Conservation (phyloP, 53 echinoderm and acorn worm genomes). For the Hippasteria phrygiana region DNA sequence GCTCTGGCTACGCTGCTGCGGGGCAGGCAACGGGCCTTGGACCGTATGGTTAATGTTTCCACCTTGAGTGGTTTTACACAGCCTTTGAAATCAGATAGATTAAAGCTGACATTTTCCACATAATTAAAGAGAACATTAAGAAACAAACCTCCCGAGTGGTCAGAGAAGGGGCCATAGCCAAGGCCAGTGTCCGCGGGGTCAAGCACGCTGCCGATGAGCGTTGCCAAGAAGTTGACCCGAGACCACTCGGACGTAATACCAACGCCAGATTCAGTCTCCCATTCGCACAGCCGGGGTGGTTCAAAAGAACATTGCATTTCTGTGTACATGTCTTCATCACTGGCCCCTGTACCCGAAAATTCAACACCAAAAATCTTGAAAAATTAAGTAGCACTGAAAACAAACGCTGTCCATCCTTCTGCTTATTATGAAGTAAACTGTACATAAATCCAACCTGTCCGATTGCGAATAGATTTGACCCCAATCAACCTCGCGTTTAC, state of each 20-base stretch:
- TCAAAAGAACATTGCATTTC: constrained; percentile 28
- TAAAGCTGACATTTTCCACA: too few species aligned
- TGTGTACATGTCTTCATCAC: not conserved
- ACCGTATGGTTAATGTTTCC: too few species aligned
- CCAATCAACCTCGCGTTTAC: too few species aligned
- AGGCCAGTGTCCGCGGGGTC: not conserved
- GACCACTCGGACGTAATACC: not conserved
- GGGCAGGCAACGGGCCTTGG: too few species aligned
- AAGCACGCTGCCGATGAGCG: constrained; percentile 2
- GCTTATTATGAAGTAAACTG: not conserved
- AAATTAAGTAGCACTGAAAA: not conserved
- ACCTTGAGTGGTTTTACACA: not conserved
- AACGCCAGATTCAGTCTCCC: not conserved
- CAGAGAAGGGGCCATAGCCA: constrained; percentile 34
- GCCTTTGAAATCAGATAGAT: not conserved
- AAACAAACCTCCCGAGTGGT: constrained; percentile 45
- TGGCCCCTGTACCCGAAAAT: not conserved
- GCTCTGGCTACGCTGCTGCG: too few species aligned
- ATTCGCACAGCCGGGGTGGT: constrained; percentile 7
- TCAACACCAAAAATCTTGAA: not conserved
- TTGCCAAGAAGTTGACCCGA: not conserved
- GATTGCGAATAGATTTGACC: too few species aligned
- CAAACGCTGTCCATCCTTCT: not conserved
- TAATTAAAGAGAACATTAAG: not conserved
- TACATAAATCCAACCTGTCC: too few species aligned